These are phyloP conservation scores for Holotrichia oblita DNA, from an alignment of 1,140 invertebrate species.

Conservation along the genomic window DNA sequence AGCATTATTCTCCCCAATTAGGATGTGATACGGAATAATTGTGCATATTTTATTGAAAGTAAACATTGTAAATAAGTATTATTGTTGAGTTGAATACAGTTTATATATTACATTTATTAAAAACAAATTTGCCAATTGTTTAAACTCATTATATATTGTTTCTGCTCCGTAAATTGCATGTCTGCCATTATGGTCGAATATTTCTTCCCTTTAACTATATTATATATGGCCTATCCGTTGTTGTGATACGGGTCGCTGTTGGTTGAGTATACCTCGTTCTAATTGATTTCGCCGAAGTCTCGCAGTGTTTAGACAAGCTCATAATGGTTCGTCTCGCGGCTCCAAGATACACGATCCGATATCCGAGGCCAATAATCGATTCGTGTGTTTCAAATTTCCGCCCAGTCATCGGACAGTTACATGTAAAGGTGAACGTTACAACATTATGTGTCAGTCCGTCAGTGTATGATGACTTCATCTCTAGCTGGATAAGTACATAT, in stretches of 20 bases:
- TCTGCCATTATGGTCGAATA: background rate
- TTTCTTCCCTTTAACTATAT: background rate
- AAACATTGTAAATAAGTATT: background rate
- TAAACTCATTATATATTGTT: background rate
- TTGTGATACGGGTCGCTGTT: background rate
- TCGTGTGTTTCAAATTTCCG: constrained; percentile 52
- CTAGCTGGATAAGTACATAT: background rate
- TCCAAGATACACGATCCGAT: constrained; percentile 54
- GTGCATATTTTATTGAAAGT: constrained; percentile 37
- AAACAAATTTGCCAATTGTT: background rate
- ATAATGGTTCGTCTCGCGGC: constrained; percentile 53
- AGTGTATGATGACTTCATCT: constrained; percentile 49
- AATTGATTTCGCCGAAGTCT: constrained; percentile 51
- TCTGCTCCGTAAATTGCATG: background rate
- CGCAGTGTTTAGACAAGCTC: constrained; percentile 51
- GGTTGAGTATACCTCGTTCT: constrained; percentile 39
- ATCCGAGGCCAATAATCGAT: constrained; percentile 54
- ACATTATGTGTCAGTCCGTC: constrained; percentile 51
- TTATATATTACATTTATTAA: background rate
- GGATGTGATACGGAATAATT: constrained; percentile 41
- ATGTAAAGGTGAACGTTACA: constrained; percentile 52
- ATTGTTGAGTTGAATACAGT: no score
- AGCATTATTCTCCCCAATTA: background rate
- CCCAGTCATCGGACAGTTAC: constrained; percentile 54
- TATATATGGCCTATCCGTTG: background rate